Evolutionary conservation across 2,797 vertebrate genomes (phyloP).

Genomic region (Champsocephalus gunnari): DNA sequence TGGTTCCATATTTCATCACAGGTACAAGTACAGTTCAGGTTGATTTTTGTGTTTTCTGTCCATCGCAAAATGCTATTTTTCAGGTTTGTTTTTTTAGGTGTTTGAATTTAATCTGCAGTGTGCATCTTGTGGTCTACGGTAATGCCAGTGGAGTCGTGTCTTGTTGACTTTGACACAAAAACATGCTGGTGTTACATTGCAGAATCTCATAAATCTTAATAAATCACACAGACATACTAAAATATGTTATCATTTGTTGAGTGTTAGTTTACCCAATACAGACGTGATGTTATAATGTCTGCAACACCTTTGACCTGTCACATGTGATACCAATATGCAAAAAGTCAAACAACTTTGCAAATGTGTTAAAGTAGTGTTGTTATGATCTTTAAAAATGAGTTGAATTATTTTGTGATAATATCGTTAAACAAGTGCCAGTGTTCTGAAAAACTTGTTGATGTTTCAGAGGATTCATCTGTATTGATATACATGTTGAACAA

Average conservation of each 20-base stretch:
- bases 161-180: constrained; percentile 17
- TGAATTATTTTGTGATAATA: not conserved
- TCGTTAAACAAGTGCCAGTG: not conserved
- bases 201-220: constrained; percentile 18
- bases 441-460: constrained; percentile 16
- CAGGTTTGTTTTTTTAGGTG: constrained; percentile 7
- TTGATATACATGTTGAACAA: constrained; percentile 11
- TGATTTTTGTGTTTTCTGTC: constrained; percentile 45
- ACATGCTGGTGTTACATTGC: constrained; percentile 6
- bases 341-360: not conserved
- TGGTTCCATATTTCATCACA: not conserved
- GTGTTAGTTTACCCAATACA: constrained; percentile 13
- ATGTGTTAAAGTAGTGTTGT: not conserved
- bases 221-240: constrained; percentile 21
- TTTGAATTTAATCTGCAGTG: constrained; percentile 29
- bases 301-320: not conserved
- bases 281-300: not conserved
- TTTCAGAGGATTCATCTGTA: constrained; percentile 12
- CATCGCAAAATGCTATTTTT: constrained; percentile 24
- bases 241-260: not conserved
- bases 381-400: no score
- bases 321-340: not conserved
- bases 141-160: constrained; percentile 31
- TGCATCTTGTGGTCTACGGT: constrained; percentile 31
- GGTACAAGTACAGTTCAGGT: constrained; percentile 12